A percentile compares a stretch with the other conserved stretches of the same genome.
Conservation (phyloP, 2,113 vertebrate genomes). For the Sylvia atricapilla region DNA sequence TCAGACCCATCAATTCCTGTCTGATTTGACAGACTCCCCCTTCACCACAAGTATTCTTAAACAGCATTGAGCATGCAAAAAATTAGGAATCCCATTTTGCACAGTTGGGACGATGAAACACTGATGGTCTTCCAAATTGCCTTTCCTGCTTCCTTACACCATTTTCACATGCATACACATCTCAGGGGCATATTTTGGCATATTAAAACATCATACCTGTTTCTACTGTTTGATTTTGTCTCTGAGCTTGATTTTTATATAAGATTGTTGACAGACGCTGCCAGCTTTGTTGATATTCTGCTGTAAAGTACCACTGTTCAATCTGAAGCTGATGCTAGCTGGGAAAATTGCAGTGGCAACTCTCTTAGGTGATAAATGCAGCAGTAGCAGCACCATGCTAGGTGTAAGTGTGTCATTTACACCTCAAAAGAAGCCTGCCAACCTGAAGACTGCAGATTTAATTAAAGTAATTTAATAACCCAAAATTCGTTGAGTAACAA, state of each 20-base stretch:
- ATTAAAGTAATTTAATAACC: neutral
- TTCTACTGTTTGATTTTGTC: neutral
- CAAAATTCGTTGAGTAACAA: neutral
- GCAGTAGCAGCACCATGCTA: neutral
- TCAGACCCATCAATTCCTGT: neutral
- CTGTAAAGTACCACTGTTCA: neutral
- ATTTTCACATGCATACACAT: neutral
- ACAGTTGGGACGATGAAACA: neutral
- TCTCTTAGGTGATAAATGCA: neutral
- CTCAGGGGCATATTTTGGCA: neutral
- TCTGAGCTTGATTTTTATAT: neutral
- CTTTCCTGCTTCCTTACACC: neutral
- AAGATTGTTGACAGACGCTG: neutral
- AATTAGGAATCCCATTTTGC: neutral
- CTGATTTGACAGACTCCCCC: neutral
- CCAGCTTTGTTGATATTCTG: neutral
- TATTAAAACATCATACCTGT: neutral
- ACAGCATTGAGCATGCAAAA: neutral
- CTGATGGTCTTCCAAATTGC: neutral
- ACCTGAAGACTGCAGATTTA: neutral
- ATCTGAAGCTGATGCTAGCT: neutral
- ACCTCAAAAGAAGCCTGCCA: neutral
- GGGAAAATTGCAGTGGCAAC: neutral
- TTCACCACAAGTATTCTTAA: neutral
- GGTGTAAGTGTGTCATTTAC: neutral